Conservation (phyloP, 2,888 invertebrate species). For the Uloborus plumipes region DNA sequence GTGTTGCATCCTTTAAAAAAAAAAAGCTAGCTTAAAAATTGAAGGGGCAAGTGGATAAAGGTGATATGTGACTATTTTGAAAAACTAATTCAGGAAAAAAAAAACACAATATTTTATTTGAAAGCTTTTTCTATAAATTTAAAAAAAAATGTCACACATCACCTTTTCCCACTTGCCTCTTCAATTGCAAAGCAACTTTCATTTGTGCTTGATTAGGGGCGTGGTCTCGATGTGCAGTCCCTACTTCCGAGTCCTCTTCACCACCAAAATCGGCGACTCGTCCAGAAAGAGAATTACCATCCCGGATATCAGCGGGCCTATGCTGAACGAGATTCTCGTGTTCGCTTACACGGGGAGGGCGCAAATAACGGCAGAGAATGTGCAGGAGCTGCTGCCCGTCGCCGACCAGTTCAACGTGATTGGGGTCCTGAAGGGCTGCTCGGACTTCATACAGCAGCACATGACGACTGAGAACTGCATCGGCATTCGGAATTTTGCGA, state of each 20-base stretch:
- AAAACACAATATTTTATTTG: too few species aligned
- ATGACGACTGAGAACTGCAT: conserved; percentile 85
- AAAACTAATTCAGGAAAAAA: too few species aligned
- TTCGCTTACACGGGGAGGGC: conserved; percentile 88
- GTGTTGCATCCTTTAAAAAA: too few species aligned
- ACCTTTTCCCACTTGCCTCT: not conserved
- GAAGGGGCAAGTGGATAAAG: too few species aligned
- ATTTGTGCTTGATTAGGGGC: conserved; percentile 73
- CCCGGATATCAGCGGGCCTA: conserved; percentile 82
- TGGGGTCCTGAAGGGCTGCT: conserved; percentile 85
- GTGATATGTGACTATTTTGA: too few species aligned
- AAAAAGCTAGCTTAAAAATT: too few species aligned
- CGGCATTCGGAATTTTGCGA: conserved; percentile 86
- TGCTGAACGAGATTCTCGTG: conserved; percentile 83
- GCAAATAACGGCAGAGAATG: conserved; percentile 82
- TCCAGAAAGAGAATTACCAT: conserved; percentile 80
- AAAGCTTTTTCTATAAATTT: too few species aligned
- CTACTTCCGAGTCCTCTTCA: conserved; percentile 90
- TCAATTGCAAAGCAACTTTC: not conserved
- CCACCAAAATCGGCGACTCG: conserved; percentile 80
- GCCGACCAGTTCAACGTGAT: conserved; percentile 90
- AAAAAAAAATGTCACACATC: too few species aligned
- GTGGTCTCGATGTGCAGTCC: conserved; percentile 90
- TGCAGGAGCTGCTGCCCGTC: conserved; percentile 82
- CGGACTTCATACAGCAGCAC: conserved; percentile 80